phyloP scores from a whole-genome alignment of 2,797 vertebrate genomes.

The Uromys caudimaculatus region DNA sequence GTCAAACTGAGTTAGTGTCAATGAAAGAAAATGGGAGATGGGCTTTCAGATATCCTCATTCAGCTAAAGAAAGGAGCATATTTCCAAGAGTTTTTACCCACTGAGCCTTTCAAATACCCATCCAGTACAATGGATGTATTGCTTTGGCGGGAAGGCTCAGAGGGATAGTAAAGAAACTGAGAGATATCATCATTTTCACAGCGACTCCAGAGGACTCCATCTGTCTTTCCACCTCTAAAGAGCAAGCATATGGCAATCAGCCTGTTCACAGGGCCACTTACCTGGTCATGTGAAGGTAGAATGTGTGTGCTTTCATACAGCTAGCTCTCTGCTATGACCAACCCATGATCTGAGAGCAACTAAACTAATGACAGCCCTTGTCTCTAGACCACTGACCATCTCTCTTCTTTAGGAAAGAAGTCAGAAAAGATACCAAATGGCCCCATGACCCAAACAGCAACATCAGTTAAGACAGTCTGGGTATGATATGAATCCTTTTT shows the following conservation, averaged over 20 bases:
- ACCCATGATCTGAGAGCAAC: neutral
- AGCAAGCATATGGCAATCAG: conserved; percentile 18
- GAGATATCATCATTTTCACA: conserved; percentile 23
- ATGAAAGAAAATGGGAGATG: conserved; percentile 67
- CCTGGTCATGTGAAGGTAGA: neutral
- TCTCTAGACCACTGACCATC: neutral
- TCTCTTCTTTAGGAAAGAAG: neutral
- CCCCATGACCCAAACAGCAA: neutral
- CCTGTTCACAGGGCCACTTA: neutral
- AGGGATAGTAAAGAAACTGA: conserved; percentile 53
- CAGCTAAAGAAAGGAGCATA: conserved; percentile 66
- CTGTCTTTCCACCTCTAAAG: conserved; percentile 8
- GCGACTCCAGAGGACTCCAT: conserved; percentile 1
- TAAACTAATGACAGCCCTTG: fast-evolving
- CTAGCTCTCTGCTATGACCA: neutral
- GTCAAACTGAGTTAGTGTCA: conserved; percentile 75
- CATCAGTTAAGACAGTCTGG: neutral
- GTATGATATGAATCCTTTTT: neutral
- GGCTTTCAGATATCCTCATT: conserved; percentile 70
- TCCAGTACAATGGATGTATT: conserved; percentile 42
- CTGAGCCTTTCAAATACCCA: conserved; percentile 69
- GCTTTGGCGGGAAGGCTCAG: conserved; percentile 12
- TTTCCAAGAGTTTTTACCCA: conserved; percentile 72
- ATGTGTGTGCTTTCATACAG: neutral
- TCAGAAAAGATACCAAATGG: neutral